A percentile compares a stretch with the other conserved stretches of the same genome.
Conservation (phyloP, 2,113 vertebrate genomes). For the Xyrauchen texanus region DNA sequence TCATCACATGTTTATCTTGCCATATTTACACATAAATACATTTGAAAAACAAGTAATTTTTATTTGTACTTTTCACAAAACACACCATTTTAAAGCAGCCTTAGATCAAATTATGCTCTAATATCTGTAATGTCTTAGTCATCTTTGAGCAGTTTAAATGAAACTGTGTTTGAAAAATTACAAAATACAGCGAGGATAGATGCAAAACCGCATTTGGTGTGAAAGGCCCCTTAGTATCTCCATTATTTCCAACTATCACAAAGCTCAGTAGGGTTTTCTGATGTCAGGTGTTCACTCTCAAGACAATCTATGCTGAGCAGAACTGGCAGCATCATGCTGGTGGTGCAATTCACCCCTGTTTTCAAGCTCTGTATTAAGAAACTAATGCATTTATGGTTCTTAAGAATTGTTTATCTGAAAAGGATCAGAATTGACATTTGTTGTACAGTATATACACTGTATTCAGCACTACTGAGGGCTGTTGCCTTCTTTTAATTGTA, state of each 20-base stretch:
- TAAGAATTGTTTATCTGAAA: slow-evolving; percentile 49
- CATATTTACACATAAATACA: no score
- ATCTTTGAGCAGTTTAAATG: no score
- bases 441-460: slow-evolving; percentile 50
- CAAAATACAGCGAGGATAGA: no score
- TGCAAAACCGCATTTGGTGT: no score
- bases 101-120: no score
- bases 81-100: no score
- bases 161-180: no score
- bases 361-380: slow-evolving; percentile 1
- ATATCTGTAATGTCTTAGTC: no score
- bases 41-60: no score
- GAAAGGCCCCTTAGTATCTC: background rate
- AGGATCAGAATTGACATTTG: slow-evolving; percentile 62
- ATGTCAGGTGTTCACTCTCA: slow-evolving; percentile 20
- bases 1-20: no score
- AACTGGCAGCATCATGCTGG: background rate
- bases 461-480: slow-evolving; percentile 65
- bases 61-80: no score
- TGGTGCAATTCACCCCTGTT: background rate
- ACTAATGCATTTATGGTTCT: background rate
- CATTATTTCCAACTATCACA: slow-evolving; percentile 6
- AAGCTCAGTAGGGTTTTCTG: background rate
- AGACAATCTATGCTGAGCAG: slow-evolving; percentile 23
- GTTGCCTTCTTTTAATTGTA: slow-evolving; percentile 45